Conservation (phyloP, 2,888 invertebrate species). For the Synergus laeviventris region DNA sequence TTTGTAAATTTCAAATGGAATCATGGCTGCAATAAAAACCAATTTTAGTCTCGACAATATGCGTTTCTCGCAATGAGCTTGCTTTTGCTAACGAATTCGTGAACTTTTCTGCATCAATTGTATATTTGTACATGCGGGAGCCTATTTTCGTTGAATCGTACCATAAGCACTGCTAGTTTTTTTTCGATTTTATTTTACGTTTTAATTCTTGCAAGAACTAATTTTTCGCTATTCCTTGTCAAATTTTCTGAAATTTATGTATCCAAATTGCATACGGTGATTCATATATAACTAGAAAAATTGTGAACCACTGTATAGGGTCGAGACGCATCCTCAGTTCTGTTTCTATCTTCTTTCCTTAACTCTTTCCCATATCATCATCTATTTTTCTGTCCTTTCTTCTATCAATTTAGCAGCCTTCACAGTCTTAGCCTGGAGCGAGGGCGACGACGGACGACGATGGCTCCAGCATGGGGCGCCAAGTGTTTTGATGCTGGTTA, state of each 20-base stretch:
- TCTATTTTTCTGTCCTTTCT: constrained; percentile 6
- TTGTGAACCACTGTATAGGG: background rate
- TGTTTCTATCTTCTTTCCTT: background rate
- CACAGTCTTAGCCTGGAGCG: background rate
- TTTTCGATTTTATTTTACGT: no score
- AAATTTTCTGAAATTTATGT: no score
- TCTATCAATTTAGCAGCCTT: background rate
- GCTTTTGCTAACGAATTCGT: background rate
- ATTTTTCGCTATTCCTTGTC: no score
- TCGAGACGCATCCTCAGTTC: background rate
- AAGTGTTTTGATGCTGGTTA: constrained; percentile 71
- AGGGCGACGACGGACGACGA: constrained; percentile 1
- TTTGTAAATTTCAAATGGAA: background rate
- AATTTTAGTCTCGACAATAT: background rate
- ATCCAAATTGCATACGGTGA: no score
- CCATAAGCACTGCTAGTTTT: background rate
- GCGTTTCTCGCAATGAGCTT: background rate
- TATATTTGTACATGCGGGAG: background rate
- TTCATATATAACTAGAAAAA: background rate
- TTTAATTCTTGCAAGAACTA: no score
- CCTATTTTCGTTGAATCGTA: background rate
- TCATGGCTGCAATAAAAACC: constrained; percentile 1
- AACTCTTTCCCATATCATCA: background rate
- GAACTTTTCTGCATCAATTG: background rate
- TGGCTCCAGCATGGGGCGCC: constrained; percentile 61